These are phyloP conservation scores for Agrypnus murinus DNA, from an alignment of 2,888 invertebrate genomes.

Conservation along the genomic window DNA sequence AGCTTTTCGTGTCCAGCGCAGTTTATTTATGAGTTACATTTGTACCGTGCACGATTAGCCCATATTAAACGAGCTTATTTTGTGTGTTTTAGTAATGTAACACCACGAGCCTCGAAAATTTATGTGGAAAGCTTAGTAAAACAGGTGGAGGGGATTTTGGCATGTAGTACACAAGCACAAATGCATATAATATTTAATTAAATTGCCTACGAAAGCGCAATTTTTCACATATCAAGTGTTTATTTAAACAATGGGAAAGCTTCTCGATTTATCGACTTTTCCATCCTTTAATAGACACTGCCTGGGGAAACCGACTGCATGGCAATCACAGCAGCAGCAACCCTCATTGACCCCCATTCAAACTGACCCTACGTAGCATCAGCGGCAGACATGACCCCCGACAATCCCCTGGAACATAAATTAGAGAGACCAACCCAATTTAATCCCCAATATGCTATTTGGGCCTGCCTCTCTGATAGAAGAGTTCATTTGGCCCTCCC, in stretches of 20 bases:
- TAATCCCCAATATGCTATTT: constrained; percentile 32
- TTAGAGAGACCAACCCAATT: constrained; percentile 34
- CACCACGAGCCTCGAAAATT: constrained; percentile 3
- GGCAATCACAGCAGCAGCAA: constrained; percentile 2
- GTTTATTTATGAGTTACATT: constrained; percentile 25
- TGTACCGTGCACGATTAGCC: constrained; percentile 17
- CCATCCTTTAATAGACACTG: too few species aligned
- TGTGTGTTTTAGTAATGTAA: too few species aligned
- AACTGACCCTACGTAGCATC: constrained; percentile 20
- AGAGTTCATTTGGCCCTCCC: constrained; percentile 7
- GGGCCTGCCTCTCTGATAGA: constrained; percentile 4
- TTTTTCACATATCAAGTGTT: too few species aligned
- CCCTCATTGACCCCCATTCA: constrained; percentile 17
- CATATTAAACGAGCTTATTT: constrained; percentile 14
- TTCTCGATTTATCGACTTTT: constrained; percentile 18
- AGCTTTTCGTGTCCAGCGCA: constrained; percentile 19
- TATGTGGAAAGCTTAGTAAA: constrained; percentile 4
- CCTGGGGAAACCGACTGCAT: too few species aligned
- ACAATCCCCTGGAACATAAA: constrained; percentile 36
- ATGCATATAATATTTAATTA: too few species aligned
- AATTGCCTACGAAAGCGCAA: too few species aligned
- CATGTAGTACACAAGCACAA: too few species aligned
- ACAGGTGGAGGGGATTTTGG: not conserved
- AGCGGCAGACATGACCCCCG: constrained; percentile 26
- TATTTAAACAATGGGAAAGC: too few species aligned